Evolutionary conservation across 1,140 invertebrate genomes (phyloP), one percentile per base, ranked within the genome.

Genomic region (Helicoverpa armigera): DNA sequence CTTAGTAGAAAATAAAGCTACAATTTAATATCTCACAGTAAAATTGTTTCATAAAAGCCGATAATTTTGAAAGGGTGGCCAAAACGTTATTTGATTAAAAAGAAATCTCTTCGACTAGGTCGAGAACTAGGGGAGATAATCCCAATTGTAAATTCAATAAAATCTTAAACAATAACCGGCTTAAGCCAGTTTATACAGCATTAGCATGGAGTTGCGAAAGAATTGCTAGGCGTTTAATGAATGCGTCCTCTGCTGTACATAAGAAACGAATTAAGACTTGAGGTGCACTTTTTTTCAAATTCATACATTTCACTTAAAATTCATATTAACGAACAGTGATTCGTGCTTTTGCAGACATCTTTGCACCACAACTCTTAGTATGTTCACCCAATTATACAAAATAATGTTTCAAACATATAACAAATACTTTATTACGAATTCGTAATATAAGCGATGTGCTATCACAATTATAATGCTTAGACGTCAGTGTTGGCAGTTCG

Each of bases 111-210:
- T 70, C 63, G 43, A 74, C 69, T 53, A 31, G 50, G 18, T 53
- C 23, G 50, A 54, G 48, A 73, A 79, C 50, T 48, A 48, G 81
- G 85, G 81, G 82, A 75, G 87, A 83, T 87, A 82, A 86, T 87
- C 85, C 81, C 72, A 82, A 85, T 83, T 88, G 89, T 86, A 85
- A 77, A 84, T 88, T 86, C 83, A 87, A 89, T 86, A 87, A 88
- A 86, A 86, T 80, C 82, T 83, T 83, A 84, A 84, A 89, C 87
- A 91, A 90, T 87, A 87, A 89, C 82, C 67, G 82, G 82, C 60
- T 87, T 85, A 82, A 83, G 56, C 29, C 77, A 81, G 83, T 86
- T 85, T 86, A 79, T 81, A 81, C 81, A 86, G 83, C 79, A 88
- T 90, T 90, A 81, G 76, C 85, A 86, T 87, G 65, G 69, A 75